A percentile compares a stretch with the other conserved stretches of the same genome.
These are phyloP conservation scores for Gallinago paraguaiae DNA, from an alignment of 2,113 vertebrate species.

Conservation along the genomic window DNA sequence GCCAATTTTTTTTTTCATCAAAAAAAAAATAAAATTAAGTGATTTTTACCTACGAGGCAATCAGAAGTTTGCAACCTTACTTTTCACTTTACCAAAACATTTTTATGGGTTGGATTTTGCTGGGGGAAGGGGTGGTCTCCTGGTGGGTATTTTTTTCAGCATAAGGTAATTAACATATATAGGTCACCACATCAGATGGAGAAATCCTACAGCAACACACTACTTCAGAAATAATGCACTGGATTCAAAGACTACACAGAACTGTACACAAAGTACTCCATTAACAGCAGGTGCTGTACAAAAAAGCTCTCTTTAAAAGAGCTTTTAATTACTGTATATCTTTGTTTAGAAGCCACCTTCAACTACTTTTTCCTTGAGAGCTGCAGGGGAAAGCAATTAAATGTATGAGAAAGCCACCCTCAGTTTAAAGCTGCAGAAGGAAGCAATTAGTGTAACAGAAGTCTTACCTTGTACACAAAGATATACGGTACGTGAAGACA, in stretches of 20 bases:
- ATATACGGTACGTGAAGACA: not conserved
- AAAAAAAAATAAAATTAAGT: not conserved
- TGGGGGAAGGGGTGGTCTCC: not conserved
- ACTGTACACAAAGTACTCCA: conserved; percentile 16
- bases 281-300: conserved; percentile 34
- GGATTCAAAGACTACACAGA: conserved; percentile 17
- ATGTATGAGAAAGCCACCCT: not conserved
- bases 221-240: not conserved
- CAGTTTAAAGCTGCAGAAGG: conserved; percentile 28
- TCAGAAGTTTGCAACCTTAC: not conserved
- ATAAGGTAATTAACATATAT: not conserved
- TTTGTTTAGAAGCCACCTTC: conserved; percentile 37
- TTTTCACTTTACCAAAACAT: not conserved
- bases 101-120: not conserved
- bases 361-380: not conserved
- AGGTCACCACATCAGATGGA: not conserved
- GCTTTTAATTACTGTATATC: conserved; percentile 52
- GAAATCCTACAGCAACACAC: not conserved
- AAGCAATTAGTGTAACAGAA: not conserved
- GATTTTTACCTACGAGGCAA: not conserved
- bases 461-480: not conserved
- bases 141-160: not conserved
- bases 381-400: conserved; percentile 20
- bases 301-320: conserved; percentile 6
- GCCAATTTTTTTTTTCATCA: rapidly evolving